phyloP scores from a whole-genome alignment of 2,797 vertebrate genomes.

The Coregonus ussuriensis region DNA sequence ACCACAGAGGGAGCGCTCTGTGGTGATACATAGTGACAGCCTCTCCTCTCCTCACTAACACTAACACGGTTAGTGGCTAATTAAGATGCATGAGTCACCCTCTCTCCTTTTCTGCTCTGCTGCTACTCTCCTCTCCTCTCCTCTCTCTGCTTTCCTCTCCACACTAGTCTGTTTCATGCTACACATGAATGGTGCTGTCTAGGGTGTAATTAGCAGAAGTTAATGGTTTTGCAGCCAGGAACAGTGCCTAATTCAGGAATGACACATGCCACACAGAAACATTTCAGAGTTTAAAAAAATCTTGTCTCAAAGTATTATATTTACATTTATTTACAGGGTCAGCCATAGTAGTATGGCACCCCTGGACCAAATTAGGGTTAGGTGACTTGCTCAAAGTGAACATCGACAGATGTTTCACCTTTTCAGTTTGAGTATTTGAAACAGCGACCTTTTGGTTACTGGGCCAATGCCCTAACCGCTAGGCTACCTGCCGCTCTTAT shows the following conservation, averaged over 20 bases:
- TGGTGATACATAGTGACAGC: slow-evolving; percentile 56
- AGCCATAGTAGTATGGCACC: too few species aligned
- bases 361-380: too few species aligned
- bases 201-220: slow-evolving; percentile 57
- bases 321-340: too few species aligned
- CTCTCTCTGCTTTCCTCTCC: background rate
- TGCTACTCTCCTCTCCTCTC: background rate
- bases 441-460: too few species aligned
- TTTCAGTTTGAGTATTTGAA: too few species aligned
- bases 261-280: slow-evolving; percentile 49
- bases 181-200: slow-evolving; percentile 63
- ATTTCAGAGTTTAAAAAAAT: background rate
- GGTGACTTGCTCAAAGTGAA: too few species aligned
- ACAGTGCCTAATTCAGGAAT: slow-evolving; percentile 68
- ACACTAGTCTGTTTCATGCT: slow-evolving; percentile 26
- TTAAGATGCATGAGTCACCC: slow-evolving; percentile 74
- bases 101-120: slow-evolving; percentile 30
- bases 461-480: too few species aligned
- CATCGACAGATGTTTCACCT: too few species aligned
- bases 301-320: too few species aligned
- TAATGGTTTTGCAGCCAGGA: slow-evolving; percentile 54
- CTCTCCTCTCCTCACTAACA: slow-evolving; percentile 52
- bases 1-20: slow-evolving; percentile 4
- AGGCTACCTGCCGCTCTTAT: too few species aligned
- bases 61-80: slow-evolving; percentile 59